These are phyloP conservation scores for Patella pellucida DNA, from an alignment of 2,888 invertebrate species.

Conservation along the genomic window DNA sequence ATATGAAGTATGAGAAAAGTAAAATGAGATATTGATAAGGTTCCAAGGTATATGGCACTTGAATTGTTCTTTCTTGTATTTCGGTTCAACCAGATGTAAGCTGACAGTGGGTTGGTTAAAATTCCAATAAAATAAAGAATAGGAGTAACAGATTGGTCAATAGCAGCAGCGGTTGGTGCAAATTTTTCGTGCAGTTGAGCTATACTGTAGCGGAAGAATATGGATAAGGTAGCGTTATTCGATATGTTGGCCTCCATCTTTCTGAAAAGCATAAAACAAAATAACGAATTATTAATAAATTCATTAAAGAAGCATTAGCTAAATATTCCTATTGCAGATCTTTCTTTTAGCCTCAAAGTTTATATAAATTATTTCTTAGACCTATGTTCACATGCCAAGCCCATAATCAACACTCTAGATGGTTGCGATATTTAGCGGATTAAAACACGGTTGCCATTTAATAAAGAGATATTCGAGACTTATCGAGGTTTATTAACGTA, in stretches of 20 bases:
- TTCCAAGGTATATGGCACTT: conserved; percentile 68
- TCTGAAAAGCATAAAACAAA: not conserved
- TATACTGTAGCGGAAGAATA: not conserved
- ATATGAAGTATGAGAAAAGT: conserved; percentile 64
- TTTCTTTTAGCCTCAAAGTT: no score
- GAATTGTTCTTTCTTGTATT: conserved; percentile 66
- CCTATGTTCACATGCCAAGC: no score
- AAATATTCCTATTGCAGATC: no score
- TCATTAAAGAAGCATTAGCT: no score
- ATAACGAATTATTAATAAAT: no score
- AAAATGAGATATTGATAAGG: conserved; percentile 64
- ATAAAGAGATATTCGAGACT: no score
- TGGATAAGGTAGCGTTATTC: not conserved
- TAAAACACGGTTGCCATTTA: no score
- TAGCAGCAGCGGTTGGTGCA: conserved; percentile 53
- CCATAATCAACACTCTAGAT: no score
- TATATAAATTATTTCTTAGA: no score
- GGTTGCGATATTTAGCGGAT: no score
- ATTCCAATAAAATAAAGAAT: conserved; percentile 67
- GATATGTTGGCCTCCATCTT: not conserved
- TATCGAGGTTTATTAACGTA: no score
- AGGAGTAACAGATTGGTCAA: conserved; percentile 65
- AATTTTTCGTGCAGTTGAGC: conserved; percentile 25
- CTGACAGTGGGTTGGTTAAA: conserved; percentile 65
- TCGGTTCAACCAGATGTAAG: conserved; percentile 65